phyloP scores from a whole-genome alignment of 2,113 vertebrate species.

The Climacteris rufus region DNA sequence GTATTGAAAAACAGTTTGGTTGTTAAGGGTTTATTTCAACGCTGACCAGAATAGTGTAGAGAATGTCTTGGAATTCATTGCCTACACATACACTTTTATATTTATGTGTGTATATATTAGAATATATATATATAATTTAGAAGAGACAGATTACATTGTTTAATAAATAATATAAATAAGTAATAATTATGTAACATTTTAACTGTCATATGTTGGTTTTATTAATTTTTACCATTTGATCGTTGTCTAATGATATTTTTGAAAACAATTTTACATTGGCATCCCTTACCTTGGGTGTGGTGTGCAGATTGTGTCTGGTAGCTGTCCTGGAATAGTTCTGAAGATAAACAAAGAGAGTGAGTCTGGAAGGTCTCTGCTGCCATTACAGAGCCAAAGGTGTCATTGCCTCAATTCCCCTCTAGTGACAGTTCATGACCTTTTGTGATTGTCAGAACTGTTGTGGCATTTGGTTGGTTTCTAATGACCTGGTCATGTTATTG shows the following conservation, averaged over 20 bases:
- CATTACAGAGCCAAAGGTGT: rapidly evolving
- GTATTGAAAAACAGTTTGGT: neutral
- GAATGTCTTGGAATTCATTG: neutral
- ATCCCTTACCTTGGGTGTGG: neutral
- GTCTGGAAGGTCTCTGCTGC: neutral
- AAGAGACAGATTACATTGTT: neutral
- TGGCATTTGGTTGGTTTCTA: neutral
- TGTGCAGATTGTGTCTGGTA: neutral
- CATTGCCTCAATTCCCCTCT: neutral
- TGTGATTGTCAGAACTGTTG: neutral
- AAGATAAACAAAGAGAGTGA: neutral
- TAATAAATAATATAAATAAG: neutral
- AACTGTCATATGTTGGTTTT: neutral
- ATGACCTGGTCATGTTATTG: neutral
- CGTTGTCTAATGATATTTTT: neutral
- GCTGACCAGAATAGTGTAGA: neutral
- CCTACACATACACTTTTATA: neutral
- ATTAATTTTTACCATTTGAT: neutral
- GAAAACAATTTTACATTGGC: neutral
- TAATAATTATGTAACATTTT: neutral
- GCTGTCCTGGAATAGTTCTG: neutral
- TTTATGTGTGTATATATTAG: neutral
- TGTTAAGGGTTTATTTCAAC: neutral
- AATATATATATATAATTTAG: neutral
- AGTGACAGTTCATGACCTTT: rapidly evolving